phyloP scores from a whole-genome alignment of 2,888 invertebrate genomes.

The Eupithecia exiguata region DNA sequence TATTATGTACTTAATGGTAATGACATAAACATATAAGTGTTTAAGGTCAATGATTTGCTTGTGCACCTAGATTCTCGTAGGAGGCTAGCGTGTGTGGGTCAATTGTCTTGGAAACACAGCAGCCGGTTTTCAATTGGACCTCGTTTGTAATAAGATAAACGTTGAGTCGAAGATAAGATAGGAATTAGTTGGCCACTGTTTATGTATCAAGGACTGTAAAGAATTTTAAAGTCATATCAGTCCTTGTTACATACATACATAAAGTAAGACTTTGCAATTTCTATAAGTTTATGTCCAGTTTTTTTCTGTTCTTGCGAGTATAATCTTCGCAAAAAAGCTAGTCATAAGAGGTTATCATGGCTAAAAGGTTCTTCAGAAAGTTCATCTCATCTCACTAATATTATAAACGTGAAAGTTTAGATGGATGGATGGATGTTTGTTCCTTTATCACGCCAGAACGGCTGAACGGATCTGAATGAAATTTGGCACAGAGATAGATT shows the following conservation, averaged over 20 bases:
- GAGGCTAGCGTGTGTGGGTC: background rate
- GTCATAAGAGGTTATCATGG: no score
- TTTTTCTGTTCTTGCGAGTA: background rate
- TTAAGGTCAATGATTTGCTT: background rate
- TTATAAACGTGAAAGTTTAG: no score
- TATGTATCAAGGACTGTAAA: background rate
- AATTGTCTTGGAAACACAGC: constrained; percentile 7
- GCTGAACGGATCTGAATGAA: no score
- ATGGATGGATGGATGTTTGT: no score
- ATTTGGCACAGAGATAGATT: no score
- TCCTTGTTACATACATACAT: no score
- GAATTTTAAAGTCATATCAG: no score
- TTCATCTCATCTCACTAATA: no score
- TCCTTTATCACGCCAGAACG: no score
- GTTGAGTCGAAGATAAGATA: constrained; percentile 9
- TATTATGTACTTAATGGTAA: no score
- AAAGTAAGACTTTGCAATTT: background rate
- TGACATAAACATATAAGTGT: background rate
- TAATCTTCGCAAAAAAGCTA: background rate
- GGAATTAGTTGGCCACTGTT: background rate
- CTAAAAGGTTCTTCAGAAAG: no score
- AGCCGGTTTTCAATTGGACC: constrained; percentile 4
- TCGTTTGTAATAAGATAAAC: constrained; percentile 5
- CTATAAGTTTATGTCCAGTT: background rate
- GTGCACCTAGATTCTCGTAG: background rate